Evolutionary conservation across 2,888 invertebrate species (phyloP), one percentile per base, ranked within the genome.

Genomic region (Parelbella ahira): DNA sequence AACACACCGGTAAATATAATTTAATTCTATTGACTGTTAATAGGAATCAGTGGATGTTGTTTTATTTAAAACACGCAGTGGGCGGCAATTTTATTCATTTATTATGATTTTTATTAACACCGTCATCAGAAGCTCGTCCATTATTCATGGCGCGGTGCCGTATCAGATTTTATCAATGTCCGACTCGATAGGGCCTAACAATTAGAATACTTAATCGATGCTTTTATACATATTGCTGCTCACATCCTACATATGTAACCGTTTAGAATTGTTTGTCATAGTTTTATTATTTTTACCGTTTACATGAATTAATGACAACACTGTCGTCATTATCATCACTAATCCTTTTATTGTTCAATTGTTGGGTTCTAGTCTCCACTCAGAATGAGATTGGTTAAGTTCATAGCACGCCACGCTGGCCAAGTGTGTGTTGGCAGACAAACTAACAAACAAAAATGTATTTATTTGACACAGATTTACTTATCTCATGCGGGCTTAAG

Each of bases 81-180:
- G 18, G 42, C 21, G 42, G 10, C 28, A 34, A 34, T 42, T 34
- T 42, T 42, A 42, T 42, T 42, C 34, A 42, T 33, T 37, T 36
- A 43, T 37, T 29, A 38, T 43, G 39, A 42, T 38, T 37, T 37
- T 45, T 42, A 47, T 41, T 45, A 44, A 46, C 39, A 43, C 36
- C 44, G 44, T 51, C 46, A 41, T 25, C 44, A 48, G 9, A 30
- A 18, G 29, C 34, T 10, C 27, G 9, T 45, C 32, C 46, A 50
- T 53, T 45, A 54, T 56, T 53, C 51, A 51, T 47, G 24, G 33
- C 44, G 44, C 44, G 47, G 43, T 24, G 19, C 19, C 44, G 43
- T 44, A 52, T 53, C 46, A 41, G 52, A 53, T 56, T 34, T 44
- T 50, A 54, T 56, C 53, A 41, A 32, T 42, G 37, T 44, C 41